A percentile compares a stretch with the other conserved stretches of the same genome.
Evolutionary conservation across 2,888 invertebrate genomes (phyloP).

Genomic region (Calameuta pallipes): DNA sequence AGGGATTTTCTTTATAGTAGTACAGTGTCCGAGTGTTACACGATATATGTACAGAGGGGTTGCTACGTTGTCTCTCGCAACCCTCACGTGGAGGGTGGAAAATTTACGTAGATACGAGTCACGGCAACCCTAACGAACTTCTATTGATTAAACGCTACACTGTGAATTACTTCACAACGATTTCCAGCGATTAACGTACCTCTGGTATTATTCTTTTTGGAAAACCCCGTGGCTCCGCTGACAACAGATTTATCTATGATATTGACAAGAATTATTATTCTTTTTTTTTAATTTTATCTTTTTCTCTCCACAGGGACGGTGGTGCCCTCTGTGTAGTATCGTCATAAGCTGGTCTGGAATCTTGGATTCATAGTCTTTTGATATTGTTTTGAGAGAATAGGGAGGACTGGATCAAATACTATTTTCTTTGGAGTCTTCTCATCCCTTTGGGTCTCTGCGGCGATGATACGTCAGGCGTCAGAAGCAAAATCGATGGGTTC

Average conservation of each 20-base stretch:
- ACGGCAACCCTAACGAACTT: constrained; percentile 23
- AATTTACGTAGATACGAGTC: constrained; percentile 17
- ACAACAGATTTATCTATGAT: constrained; percentile 7
- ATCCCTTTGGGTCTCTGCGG: not conserved
- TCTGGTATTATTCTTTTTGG: constrained; percentile 14
- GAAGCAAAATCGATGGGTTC: constrained; percentile 4
- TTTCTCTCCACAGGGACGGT: not conserved
- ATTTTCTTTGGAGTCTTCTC: not conserved
- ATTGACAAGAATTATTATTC: not conserved
- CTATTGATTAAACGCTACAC: constrained; percentile 30
- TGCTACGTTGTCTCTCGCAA: not conserved
- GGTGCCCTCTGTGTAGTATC: not conserved
- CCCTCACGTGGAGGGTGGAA: constrained; percentile 10
- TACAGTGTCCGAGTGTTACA: not conserved
- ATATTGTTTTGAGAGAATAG: not conserved
- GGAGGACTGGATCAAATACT: not conserved
- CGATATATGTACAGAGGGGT: not conserved
- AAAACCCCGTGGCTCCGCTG: not conserved
- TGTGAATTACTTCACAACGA: constrained; percentile 20
- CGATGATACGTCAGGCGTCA: constrained; percentile 1
- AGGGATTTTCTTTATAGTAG: not conserved
- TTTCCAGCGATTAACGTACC: constrained; percentile 13
- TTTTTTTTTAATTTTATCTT: not conserved
- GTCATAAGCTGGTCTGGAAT: not conserved
- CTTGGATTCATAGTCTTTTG: not conserved